A percentile compares a stretch with the other conserved stretches of the same genome.
These are phyloP conservation scores for Nasonovia ribisnigri DNA, from an alignment of 2,888 invertebrate genomes.

Conservation along the genomic window DNA sequence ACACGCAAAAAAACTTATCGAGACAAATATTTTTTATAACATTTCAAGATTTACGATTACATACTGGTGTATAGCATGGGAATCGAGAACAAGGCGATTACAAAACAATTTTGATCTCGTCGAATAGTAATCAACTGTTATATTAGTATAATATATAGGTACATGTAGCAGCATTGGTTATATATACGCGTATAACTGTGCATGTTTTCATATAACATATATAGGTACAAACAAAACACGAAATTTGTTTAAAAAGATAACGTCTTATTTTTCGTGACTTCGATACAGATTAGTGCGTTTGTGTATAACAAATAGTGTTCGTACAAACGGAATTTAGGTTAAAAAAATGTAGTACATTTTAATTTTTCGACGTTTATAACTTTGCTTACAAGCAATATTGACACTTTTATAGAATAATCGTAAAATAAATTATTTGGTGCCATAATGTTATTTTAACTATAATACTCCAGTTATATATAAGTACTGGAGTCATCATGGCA, in stretches of 20 bases:
- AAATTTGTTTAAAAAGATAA: constrained; percentile 41
- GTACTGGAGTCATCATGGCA: background rate
- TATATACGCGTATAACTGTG: background rate
- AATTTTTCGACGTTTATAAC: background rate
- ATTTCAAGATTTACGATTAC: constrained; percentile 8
- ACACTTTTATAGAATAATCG: background rate
- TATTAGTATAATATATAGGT: background rate
- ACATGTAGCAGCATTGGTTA: background rate
- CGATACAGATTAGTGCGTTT: background rate
- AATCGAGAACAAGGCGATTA: background rate
- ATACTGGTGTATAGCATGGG: background rate
- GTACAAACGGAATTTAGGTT: constrained; percentile 8
- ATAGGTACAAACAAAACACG: background rate
- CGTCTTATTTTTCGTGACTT: constrained; percentile 37
- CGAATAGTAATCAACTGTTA: constrained; percentile 21
- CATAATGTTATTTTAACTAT: background rate
- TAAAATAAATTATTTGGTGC: background rate
- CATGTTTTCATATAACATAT: background rate
- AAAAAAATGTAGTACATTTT: background rate
- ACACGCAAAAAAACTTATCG: background rate
- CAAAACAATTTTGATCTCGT: constrained; percentile 38
- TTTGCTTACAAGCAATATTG: background rate
- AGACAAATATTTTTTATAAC: background rate
- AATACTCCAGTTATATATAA: background rate
- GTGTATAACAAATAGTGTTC: background rate